Conservation (phyloP, 2,888 invertebrate species). For the Allolobophora icterica region DNA sequence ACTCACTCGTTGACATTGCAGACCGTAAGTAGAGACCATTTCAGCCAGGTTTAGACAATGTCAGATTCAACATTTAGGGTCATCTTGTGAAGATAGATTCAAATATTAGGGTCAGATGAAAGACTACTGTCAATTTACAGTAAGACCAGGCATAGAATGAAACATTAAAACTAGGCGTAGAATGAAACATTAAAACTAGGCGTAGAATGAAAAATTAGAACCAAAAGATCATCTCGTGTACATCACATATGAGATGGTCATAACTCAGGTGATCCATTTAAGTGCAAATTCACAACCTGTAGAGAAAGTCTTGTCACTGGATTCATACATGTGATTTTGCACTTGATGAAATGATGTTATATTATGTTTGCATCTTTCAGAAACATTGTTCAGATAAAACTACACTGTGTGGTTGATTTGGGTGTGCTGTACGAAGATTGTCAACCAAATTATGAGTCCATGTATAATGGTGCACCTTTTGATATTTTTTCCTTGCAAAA, state of each 20-base stretch:
- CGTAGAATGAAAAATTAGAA: no score
- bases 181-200: no score
- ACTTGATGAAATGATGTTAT: neutral
- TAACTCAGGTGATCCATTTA: no score
- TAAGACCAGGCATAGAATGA: no score
- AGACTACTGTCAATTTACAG: neutral
- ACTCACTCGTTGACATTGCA: slow-evolving; percentile 91
- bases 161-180: no score
- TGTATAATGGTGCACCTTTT: neutral
- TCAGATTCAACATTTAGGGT: neutral
- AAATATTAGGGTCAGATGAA: neutral
- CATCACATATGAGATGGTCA: no score
- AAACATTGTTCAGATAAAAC: neutral
- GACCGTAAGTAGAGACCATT: slow-evolving; percentile 68
- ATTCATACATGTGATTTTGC: no score
- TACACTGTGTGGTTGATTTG: neutral
- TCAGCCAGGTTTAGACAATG: neutral
- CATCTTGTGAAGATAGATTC: no score
- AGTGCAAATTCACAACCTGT: no score
- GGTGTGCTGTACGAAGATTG: neutral
- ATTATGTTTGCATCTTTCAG: neutral
- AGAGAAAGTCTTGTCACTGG: no score
- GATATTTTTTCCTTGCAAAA: neutral
- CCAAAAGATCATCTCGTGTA: no score
- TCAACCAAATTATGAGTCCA: neutral